Base-by-base conservation (phyloP, 2,888 invertebrate species). In the Vandiemenella viatica region DNA sequence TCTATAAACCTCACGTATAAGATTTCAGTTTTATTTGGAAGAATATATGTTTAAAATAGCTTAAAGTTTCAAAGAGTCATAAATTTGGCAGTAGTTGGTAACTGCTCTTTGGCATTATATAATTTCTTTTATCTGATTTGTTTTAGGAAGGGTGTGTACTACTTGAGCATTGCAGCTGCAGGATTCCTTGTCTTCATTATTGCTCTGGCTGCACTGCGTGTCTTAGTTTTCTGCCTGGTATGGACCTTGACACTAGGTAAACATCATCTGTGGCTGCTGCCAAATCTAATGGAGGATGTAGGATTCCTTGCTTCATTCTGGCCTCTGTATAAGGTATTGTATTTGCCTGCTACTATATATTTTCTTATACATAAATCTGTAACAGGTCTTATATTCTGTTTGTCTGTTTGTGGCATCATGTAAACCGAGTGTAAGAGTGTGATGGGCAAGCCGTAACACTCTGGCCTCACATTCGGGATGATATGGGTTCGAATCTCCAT, bases 241-340 rank as follows among this genome's bases (percentile, higher is more conserved):
- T 98, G 96, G 95, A 63, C 83, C 8, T 59, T 85, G 15, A 89
- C 93, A 0, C 72, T 89, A 51, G 89, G 96, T 5, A 78, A 84
- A 59, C 88, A 96, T 66, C 92, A 96, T 64, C 75, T 99, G 56
- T 98, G 98, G 97, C 76, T 99, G 55, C 75, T 99, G 60, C 98
- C 98, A n/a, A 99, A 99, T 70, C 73, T 99, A 40, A 95, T 95
- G 0, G 98, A 97, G 67, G 98, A 99, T 64, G 97, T 97, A 21
- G 96, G 98, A 46, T 93, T 99, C 74, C 84, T 97, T 57, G 96
- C 96, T 6, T 97, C 96, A 0, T 98, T 98, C 72, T 91, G 92
- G 85, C 98, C 98, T 3, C 72, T 95, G 0, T 96, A 95, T 67
- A 83, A 87, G 69, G 89, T 87, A 63, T 21, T 16, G 15, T n/a